Evolutionary conservation across 1,140 invertebrate species (phyloP).

Genomic region (Drosophila nebulosa): DNA sequence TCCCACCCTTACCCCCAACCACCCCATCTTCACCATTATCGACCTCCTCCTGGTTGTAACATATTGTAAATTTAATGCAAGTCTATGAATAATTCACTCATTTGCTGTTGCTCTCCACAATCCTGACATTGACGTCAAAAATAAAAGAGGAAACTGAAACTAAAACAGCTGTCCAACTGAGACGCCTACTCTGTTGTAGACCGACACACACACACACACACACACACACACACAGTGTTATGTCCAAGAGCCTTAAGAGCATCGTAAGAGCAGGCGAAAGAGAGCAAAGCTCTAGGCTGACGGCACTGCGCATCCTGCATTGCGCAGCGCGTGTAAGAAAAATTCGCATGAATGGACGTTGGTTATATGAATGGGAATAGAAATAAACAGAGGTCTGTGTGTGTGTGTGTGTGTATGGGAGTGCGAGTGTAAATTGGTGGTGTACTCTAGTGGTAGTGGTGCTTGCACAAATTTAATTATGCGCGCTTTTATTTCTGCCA

Average conservation of each 20-base stretch:
- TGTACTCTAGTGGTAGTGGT: conserved; percentile 8
- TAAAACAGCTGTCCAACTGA: conserved; percentile 54
- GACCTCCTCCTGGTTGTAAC: conserved; percentile 6
- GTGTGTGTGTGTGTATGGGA: not conserved
- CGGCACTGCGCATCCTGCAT: conserved; percentile 65
- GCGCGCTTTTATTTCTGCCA: conserved; percentile 61
- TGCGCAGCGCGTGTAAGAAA: conserved; percentile 70
- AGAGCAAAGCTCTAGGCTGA: conserved; percentile 10
- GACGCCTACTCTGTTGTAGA: conserved; percentile 51
- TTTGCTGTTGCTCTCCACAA: conserved; percentile 26
- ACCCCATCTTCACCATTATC: not conserved
- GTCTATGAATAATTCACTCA: conserved; percentile 69
- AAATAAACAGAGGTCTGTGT: conserved; percentile 10
- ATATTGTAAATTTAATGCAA: conserved; percentile 55
- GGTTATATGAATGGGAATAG: conserved; percentile 56
- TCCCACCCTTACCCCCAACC: too few relatives aligned
- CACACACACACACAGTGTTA: not conserved
- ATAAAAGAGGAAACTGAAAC: conserved; percentile 17
- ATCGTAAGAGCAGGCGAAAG: conserved; percentile 30
- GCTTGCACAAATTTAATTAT: conserved; percentile 69
- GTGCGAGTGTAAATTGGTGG: not conserved
- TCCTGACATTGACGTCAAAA: conserved; percentile 75
- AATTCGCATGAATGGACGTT: conserved; percentile 65
- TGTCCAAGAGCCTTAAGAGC: not conserved
- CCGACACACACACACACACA: not conserved